Conservation (phyloP, 35 echinoderm and acorn worm genomes). For the Heliocidaris tuberculata region DNA sequence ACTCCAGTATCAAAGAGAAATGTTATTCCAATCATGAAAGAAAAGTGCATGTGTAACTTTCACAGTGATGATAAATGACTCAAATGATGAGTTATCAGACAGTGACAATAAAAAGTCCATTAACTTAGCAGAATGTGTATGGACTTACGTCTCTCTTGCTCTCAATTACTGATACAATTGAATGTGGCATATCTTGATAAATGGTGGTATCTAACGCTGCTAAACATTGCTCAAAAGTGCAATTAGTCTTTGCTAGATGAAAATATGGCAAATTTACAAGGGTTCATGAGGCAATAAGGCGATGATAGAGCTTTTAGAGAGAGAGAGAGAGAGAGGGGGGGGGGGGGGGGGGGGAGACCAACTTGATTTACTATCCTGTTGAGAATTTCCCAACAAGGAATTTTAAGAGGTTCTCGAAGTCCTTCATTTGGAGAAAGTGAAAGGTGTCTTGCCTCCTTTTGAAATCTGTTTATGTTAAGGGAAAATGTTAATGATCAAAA, state of each 20-base stretch:
- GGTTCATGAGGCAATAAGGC: no score
- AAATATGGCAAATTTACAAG: not conserved
- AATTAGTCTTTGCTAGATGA: not conserved
- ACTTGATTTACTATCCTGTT: no score
- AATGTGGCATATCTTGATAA: not conserved
- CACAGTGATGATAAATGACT: not conserved
- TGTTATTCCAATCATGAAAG: not conserved
- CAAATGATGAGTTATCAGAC: not conserved
- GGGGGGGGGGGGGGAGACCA: no score
- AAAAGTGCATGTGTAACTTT: not conserved
- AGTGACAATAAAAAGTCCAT: not conserved
- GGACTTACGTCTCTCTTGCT: not conserved
- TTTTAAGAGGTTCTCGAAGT: no score
- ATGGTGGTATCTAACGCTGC: not conserved
- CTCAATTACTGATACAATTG: not conserved
- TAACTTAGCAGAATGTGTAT: not conserved
- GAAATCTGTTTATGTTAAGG: no score
- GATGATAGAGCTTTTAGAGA: no score
- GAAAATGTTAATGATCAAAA: no score
- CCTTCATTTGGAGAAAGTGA: no score
- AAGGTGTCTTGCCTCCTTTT: no score
- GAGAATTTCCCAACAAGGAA: no score
- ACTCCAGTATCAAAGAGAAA: no score
- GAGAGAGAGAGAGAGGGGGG: no score
- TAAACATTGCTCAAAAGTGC: conserved; percentile 10